A percentile compares a stretch with the other conserved stretches of the same genome.
phyloP scores from a whole-genome alignment of 2,888 invertebrate genomes.

The Lissonota sp. region DNA sequence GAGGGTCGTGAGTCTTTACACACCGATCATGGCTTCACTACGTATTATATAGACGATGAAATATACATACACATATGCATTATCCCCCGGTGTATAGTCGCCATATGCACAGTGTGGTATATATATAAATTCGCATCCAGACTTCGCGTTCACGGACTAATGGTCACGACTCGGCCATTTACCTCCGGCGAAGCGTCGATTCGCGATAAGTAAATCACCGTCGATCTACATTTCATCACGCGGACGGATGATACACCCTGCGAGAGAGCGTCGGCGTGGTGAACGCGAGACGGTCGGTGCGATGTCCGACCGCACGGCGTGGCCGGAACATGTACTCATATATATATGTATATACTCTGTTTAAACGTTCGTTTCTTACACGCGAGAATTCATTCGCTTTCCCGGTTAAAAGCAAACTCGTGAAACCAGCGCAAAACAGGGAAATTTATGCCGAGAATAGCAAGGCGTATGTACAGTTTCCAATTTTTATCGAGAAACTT shows the following conservation, averaged over 20 bases:
- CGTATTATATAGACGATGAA: background rate
- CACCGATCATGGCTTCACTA: slow-evolving; percentile 34
- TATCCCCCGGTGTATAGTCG: slow-evolving; percentile 22
- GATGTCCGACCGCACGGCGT: slow-evolving; percentile 46
- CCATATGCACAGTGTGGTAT: background rate
- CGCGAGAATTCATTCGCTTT: slow-evolving; percentile 58
- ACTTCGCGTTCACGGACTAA: slow-evolving; percentile 82
- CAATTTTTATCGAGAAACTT: no score
- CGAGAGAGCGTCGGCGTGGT: slow-evolving; percentile 39
- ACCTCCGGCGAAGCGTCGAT: slow-evolving; percentile 87
- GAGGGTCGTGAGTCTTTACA: slow-evolving; percentile 53
- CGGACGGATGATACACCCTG: slow-evolving; percentile 75
- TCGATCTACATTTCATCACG: slow-evolving; percentile 86
- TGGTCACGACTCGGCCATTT: slow-evolving; percentile 87
- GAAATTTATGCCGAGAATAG: slow-evolving; percentile 1
- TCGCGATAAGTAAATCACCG: slow-evolving; percentile 86
- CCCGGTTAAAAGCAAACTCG: slow-evolving; percentile 37
- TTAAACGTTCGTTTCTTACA: slow-evolving; percentile 33
- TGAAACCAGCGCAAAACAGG: slow-evolving; percentile 7
- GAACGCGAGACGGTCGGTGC: slow-evolving; percentile 44
- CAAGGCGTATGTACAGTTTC: background rate
- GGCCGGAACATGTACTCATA: slow-evolving; percentile 12
- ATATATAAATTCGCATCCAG: slow-evolving; percentile 39
- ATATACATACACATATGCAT: slow-evolving; percentile 15
- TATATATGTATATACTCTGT: slow-evolving; percentile 3